Percentiles rank a stretch among this genome's conserved stretches.
Evolutionary conservation across 2,797 vertebrate genomes (phyloP).

Genomic region (Crax fasciolata): DNA sequence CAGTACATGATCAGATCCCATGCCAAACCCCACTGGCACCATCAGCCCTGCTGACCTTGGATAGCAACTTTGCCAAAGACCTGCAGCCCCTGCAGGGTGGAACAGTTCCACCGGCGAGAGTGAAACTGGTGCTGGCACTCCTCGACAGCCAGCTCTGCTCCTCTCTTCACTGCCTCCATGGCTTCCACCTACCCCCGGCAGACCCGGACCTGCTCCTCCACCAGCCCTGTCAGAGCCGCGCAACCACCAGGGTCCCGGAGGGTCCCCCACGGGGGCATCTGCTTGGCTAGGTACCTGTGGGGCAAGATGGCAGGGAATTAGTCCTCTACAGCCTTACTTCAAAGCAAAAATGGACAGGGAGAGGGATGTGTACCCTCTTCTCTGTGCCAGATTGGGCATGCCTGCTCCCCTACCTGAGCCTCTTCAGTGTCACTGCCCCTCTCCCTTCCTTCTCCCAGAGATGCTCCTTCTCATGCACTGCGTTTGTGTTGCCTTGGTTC

Average conservation of each 20-base stretch:
- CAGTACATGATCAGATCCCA: neutral
- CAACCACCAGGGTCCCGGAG: conserved; percentile 82
- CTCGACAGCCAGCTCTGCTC: conserved; percentile 85
- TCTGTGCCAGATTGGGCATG: neutral
- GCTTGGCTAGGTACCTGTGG: conserved; percentile 84
- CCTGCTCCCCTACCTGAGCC: neutral
- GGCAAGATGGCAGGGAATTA: neutral
- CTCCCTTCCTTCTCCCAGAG: neutral
- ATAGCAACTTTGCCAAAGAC: conserved; percentile 84
- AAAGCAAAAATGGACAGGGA: neutral
- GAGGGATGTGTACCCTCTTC: neutral
- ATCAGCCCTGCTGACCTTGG: neutral
- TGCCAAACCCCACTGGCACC: rapidly evolving
- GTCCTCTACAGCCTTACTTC: neutral
- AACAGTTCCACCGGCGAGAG: conserved; percentile 87
- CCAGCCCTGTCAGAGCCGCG: conserved; percentile 83
- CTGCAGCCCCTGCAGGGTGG: conserved; percentile 86
- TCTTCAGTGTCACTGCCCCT: neutral
- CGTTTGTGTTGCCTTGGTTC: neutral
- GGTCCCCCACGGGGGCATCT: conserved; percentile 81
- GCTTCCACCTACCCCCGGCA: conserved; percentile 85
- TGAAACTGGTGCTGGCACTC: conserved; percentile 89
- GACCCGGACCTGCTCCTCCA: conserved; percentile 84
- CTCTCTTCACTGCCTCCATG: conserved; percentile 85
- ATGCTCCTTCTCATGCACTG: neutral